Conservation (phyloP, 92 coral and sea anemone species). For the Porites divaricata region DNA sequence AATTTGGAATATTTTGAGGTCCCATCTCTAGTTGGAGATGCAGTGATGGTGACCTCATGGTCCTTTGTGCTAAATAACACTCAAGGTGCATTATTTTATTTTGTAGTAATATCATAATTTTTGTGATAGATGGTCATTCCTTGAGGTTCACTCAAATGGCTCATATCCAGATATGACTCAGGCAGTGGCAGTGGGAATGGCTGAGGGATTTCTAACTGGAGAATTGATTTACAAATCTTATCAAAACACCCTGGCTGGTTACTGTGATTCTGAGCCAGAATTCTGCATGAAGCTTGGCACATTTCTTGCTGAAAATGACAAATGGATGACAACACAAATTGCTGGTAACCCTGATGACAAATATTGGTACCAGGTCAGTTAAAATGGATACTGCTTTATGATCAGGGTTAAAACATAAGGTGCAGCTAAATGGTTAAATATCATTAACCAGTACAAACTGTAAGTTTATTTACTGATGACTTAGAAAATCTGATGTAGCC, state of each 20-base stretch:
- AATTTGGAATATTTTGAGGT: too few species aligned
- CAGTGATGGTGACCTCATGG: too few species aligned
- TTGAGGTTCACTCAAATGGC: slow-evolving; percentile 83
- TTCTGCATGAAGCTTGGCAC: slow-evolving; percentile 67
- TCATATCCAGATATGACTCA: slow-evolving; percentile 73
- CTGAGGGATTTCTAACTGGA: slow-evolving; percentile 89
- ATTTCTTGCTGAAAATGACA: slow-evolving; percentile 64
- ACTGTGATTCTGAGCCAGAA: slow-evolving; percentile 67
- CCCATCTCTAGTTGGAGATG: too few species aligned
- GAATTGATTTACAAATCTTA: slow-evolving; percentile 72
- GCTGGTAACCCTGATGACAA: slow-evolving; percentile 59
- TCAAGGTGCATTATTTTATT: background rate
- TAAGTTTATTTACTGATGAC: too few species aligned
- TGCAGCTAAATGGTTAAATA: too few species aligned
- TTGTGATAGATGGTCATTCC: slow-evolving; percentile 76
- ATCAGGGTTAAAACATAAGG: too few species aligned
- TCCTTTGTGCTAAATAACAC: too few species aligned
- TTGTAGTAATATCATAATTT: background rate
- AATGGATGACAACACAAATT: slow-evolving; percentile 69
- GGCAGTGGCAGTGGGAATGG: slow-evolving; percentile 91
- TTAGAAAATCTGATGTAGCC: too few species aligned
- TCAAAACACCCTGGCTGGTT: slow-evolving; percentile 67
- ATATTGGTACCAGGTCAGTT: slow-evolving; percentile 92
- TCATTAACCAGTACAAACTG: too few species aligned
- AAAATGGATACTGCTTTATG: too few species aligned